phyloP scores from a whole-genome alignment of 2,888 invertebrate genomes.

The Germaria angustata region DNA sequence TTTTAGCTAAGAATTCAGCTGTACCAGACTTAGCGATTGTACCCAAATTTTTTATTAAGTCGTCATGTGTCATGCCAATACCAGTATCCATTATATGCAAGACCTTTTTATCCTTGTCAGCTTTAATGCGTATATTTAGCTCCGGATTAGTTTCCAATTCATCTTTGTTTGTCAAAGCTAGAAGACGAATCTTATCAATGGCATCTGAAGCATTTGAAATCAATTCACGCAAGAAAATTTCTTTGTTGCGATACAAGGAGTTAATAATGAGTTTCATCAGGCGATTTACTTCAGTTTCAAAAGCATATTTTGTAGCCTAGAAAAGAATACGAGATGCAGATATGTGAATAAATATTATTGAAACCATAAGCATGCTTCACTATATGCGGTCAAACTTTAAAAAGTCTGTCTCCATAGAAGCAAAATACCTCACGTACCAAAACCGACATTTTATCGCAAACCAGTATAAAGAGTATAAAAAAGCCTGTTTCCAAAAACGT shows the following conservation, averaged over 20 bases:
- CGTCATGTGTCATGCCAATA: slow-evolving; percentile 97
- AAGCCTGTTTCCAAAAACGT: too few species aligned
- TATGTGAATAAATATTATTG: too few species aligned
- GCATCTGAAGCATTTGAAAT: slow-evolving; percentile 99
- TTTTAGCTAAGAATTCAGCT: slow-evolving; percentile 95
- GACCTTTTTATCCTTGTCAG: slow-evolving; percentile 94
- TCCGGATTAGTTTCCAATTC: slow-evolving; percentile 90
- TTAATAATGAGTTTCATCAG: slow-evolving; percentile 99
- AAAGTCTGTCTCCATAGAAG: too few species aligned
- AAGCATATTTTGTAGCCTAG: slow-evolving; percentile 90
- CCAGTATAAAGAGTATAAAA: too few species aligned
- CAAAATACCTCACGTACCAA: too few species aligned
- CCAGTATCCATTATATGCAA: slow-evolving; percentile 98
- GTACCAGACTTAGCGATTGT: slow-evolving; percentile 99
- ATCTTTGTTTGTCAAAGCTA: slow-evolving; percentile 92
- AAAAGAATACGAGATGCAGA: too few species aligned
- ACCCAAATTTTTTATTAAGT: slow-evolving; percentile 96
- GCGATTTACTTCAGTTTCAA: slow-evolving; percentile 99
- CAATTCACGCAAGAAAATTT: slow-evolving; percentile 98
- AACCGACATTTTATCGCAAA: too few species aligned
- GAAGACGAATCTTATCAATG: slow-evolving; percentile 96
- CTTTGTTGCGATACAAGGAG: slow-evolving; percentile 98
- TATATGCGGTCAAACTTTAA: too few species aligned
- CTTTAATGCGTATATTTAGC: slow-evolving; percentile 92
- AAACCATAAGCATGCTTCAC: too few species aligned